Evolutionary conservation across 2,888 invertebrate genomes (phyloP).

Genomic region (Meiosimyza decipiens): DNA sequence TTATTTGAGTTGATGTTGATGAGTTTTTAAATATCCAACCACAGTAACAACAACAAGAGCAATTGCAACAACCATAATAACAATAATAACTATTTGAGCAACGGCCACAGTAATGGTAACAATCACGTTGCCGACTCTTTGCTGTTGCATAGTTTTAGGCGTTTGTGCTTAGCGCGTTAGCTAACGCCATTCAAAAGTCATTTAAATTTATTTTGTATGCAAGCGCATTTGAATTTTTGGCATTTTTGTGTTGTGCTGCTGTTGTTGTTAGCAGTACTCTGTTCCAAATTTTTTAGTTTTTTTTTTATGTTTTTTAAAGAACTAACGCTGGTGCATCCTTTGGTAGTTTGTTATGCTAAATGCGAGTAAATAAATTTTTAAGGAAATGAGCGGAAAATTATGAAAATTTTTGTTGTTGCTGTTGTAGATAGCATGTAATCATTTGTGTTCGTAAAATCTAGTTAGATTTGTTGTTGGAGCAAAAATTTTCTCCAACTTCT

Average conservation of each 20-base stretch:
- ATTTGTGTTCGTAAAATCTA: conserved; percentile 5
- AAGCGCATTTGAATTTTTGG: no score
- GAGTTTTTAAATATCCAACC: conserved; percentile 31
- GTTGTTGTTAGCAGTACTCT: no score
- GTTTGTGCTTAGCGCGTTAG: conserved; percentile 12
- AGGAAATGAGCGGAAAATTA: conserved; percentile 21
- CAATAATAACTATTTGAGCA: not conserved
- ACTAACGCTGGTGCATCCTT: no score
- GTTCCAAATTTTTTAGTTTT: no score
- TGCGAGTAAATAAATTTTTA: conserved; percentile 27
- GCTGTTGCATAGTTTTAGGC: conserved; percentile 5
- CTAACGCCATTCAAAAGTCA: conserved; percentile 19
- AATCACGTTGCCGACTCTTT: not conserved
- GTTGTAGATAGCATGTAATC: not conserved
- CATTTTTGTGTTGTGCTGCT: no score
- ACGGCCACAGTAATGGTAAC: not conserved
- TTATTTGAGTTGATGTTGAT: conserved; percentile 22
- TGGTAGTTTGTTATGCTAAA: no score
- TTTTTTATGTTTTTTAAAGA: no score
- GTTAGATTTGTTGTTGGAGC: not conserved
- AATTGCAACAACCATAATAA: not conserved
- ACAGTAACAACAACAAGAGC: not conserved
- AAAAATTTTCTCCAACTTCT: no score
- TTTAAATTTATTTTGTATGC: no score
- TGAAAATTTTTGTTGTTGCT: not conserved